Conservation (phyloP, 2,888 invertebrate species). For the Catotricha subobsoleta region DNA sequence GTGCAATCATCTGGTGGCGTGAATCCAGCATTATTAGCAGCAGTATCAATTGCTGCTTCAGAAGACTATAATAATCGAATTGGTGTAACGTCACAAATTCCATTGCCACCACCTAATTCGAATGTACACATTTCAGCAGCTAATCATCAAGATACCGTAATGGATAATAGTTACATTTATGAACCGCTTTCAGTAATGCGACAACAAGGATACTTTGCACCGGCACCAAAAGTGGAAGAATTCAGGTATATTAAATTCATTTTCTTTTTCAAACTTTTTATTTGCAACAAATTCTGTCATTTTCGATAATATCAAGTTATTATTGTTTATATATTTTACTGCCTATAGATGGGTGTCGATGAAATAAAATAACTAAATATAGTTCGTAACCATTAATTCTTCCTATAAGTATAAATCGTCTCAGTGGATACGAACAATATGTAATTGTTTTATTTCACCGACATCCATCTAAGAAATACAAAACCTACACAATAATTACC, state of each 20-base stretch:
- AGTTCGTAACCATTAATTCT: too few relatives aligned
- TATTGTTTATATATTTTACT: too few relatives aligned
- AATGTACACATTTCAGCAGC: slow-evolving; percentile 22
- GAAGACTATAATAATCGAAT: slow-evolving; percentile 14
- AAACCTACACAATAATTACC: background rate
- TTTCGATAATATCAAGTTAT: too few relatives aligned
- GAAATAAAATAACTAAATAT: too few relatives aligned
- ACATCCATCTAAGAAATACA: too few relatives aligned
- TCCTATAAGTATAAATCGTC: too few relatives aligned
- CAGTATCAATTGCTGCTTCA: slow-evolving; percentile 23
- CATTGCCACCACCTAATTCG: slow-evolving; percentile 6
- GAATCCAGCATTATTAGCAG: slow-evolving; percentile 27
- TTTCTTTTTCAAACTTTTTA: too few relatives aligned
- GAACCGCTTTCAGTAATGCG: slow-evolving; percentile 15
- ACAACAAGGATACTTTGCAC: slow-evolving; percentile 18
- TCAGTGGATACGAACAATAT: too few relatives aligned
- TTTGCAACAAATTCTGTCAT: too few relatives aligned
- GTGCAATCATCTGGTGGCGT: slow-evolving; percentile 17
- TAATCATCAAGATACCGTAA: slow-evolving; percentile 14
- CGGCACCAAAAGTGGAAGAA: slow-evolving; percentile 24
- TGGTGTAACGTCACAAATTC: background rate
- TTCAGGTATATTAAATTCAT: slow-evolving; percentile 28
- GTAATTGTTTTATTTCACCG: too few relatives aligned
- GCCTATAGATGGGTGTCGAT: too few relatives aligned
- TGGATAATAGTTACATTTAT: slow-evolving; percentile 12